phyloP scores from a whole-genome alignment of 2,113 vertebrate genomes.

The Pholis gunnellus region DNA sequence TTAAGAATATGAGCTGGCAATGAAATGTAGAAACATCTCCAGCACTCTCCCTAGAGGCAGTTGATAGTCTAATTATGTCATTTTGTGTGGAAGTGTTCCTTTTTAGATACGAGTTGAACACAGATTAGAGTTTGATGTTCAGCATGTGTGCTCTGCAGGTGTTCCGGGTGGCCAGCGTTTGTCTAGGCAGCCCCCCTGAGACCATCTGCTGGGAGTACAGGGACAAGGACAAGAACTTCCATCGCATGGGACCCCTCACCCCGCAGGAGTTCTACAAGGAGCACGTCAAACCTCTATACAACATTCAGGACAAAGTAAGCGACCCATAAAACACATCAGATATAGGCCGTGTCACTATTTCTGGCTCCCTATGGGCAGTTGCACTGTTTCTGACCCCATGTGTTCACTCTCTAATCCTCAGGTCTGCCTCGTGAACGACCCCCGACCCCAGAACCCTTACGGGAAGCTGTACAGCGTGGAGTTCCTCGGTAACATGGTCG shows the following conservation, averaged over 20 bases:
- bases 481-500: conserved; percentile 94
- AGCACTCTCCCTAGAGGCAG: neutral
- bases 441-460: conserved; percentile 92
- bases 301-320: conserved; percentile 95
- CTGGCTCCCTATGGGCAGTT: conserved; percentile 84
- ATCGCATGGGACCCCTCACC: conserved; percentile 91
- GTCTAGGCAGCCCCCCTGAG: conserved; percentile 94
- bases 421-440: conserved; percentile 98
- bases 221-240: conserved; percentile 97
- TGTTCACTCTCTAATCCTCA: conserved; percentile 56
- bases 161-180: conserved; percentile 93
- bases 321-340: neutral
- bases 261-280: conserved; percentile 93
- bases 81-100: neutral
- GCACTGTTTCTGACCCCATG: conserved; percentile 76
- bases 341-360: conserved; percentile 3
- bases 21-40: neutral
- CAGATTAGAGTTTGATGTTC: neutral
- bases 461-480: conserved; percentile 94
- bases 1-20: neutral
- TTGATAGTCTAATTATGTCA: neutral
- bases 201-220: conserved; percentile 97
- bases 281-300: conserved; percentile 95
- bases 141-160: conserved; percentile 82
- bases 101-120: neutral